Evolutionary conservation across 30 jellyfish, hydroid and myxozoan genomes (phyloP).

Genomic region (Turritopsis rubra): DNA sequence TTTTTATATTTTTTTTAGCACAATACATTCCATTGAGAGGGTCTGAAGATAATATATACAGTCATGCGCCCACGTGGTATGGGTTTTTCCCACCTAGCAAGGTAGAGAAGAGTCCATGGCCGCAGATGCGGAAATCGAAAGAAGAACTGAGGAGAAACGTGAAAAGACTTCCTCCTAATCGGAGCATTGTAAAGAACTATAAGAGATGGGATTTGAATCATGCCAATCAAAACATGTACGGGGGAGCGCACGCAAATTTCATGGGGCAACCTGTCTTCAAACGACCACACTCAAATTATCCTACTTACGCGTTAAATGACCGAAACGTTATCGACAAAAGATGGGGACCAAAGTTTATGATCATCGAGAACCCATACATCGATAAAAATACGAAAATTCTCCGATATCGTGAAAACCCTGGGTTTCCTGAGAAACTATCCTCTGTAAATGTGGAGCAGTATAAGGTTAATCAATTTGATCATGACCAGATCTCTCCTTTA

Average conservation of each 20-base stretch:
- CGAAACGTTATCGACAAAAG: conserved; percentile 6
- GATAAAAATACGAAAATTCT: conserved; percentile 3
- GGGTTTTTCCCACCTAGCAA: background rate
- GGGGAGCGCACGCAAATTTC: background rate
- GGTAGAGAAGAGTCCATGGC: conserved; percentile 8
- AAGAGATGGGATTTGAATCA: background rate
- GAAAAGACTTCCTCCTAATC: background rate
- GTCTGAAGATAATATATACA: background rate
- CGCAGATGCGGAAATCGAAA: background rate
- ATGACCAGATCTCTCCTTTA: background rate
- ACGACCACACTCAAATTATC: background rate
- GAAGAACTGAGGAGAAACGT: conserved; percentile 1
- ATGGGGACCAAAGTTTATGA: conserved; percentile 29
- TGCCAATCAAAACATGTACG: background rate
- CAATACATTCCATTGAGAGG: conserved; percentile 3
- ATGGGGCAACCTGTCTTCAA: background rate
- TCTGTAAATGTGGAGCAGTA: background rate
- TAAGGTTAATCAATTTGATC: background rate
- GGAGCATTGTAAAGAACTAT: background rate
- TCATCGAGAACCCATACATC: conserved; percentile 3
- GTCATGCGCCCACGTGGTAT: conserved; percentile 3
- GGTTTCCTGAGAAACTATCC: background rate
- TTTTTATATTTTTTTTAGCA: background rate
- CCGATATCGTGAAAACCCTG: background rate
- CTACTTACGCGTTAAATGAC: background rate